Percentiles rank a stretch among this genome's conserved stretches.
Conservation (phyloP, 1,140 invertebrate species). For the Bactericera cockerelli region DNA sequence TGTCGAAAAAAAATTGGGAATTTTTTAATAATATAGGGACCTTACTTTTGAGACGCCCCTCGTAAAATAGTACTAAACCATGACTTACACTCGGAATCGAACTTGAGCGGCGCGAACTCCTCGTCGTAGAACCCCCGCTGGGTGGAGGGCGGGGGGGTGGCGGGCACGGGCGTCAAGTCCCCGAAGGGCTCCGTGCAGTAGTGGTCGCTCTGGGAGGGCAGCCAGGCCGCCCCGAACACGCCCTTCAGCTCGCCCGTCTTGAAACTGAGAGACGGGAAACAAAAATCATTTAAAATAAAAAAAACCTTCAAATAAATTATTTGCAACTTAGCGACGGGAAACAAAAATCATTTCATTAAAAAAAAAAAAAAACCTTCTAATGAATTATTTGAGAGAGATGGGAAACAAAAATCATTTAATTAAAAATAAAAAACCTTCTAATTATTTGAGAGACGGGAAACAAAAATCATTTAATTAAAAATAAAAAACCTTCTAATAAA, state of each 20-base stretch:
- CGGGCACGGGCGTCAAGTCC: conserved; percentile 49
- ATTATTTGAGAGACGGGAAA: too few relatives aligned
- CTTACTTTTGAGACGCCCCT: too few relatives aligned
- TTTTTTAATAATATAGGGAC: too few relatives aligned
- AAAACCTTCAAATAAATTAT: neutral
- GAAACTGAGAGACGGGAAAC: conserved; percentile 30
- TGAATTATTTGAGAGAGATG: too few relatives aligned
- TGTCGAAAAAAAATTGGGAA: too few relatives aligned
- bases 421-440: too few relatives aligned
- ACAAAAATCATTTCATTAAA: too few relatives aligned
- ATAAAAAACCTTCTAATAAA: too few relatives aligned
- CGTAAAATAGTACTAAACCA: conserved; percentile 12
- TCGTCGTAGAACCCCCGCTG: conserved; percentile 84
- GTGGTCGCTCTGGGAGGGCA: conserved; percentile 54
- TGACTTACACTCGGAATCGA: conserved; percentile 35
- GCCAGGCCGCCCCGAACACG: conserved; percentile 50
- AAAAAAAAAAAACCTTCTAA: too few relatives aligned
- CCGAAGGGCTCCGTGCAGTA: conserved; percentile 72
- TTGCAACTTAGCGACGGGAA: neutral
- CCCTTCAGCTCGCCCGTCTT: conserved; percentile 61
- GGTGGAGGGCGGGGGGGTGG: conserved; percentile 52
- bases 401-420: too few relatives aligned
- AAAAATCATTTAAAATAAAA: neutral
- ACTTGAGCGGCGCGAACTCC: conserved; percentile 68
- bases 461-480: too few relatives aligned